Base-by-base conservation (phyloP, 2,113 vertebrate species). In the Dipodomys ordii region DNA sequence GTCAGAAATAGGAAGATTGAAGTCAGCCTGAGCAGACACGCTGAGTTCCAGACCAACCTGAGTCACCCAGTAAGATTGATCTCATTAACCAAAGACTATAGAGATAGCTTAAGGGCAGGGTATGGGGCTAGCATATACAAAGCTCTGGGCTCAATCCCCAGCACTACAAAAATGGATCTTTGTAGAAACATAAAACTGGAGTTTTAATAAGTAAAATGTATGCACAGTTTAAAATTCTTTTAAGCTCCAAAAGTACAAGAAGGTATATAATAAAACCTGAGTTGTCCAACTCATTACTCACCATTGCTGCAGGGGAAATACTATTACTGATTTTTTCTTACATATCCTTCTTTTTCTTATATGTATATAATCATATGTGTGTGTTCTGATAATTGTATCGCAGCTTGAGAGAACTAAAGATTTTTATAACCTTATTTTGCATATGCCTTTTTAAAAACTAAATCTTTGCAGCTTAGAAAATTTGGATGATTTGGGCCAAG, bases 401-500 rank as follows among this genome's bases (percentile, higher is more conserved):
- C 10, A 94, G 16, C 22, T 79, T 87, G 49, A 79, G 20, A 85
- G 69, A 90, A 71, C 64, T 32, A 86, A 87, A 64, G 25, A 9
- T 15, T 80, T 35, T 72, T 32, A 13, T 64, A 60, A 71, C 9
- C 19, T 91, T 39, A 46, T 60, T 83, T 86, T 72, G 3, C 28
- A 16, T 88, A 71, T 28, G 16, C 46, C 72, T 72, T 91, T 88
- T 27, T 57, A 28, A 78, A 90, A 88, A 72, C 23, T 39, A 72
- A 93, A 96, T 71, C 15, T 4, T 72, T 77, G 49, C 22, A 74
- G 11, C 4, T 57, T 64, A 84, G 30, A 78, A 8, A 32, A 84
- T 60, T 77, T 93, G 35, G 7, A 69, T 78, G 57, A 94, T 68
- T 91, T 87, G 32, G 64, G n/a, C 1, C 62, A 88, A 64, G 23